Base-by-base conservation (phyloP, 2,113 vertebrate genomes). In the Gallinago paraguaiae region DNA sequence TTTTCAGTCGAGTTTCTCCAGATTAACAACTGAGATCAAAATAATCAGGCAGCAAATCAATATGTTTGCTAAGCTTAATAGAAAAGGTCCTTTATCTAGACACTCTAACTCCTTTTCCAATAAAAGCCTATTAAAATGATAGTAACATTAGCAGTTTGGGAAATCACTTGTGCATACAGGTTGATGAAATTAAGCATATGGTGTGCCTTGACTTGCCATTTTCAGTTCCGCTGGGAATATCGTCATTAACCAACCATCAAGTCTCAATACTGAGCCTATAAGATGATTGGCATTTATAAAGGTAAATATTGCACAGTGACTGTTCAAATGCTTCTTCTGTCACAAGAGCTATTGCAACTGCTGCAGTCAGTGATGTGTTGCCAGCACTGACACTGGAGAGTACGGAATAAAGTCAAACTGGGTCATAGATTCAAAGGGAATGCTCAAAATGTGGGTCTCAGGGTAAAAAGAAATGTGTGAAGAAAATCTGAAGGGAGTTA, bases 281-380 rank as follows among this genome's bases (percentile, higher is more conserved):
- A 93, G 94, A 92, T 96, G 94, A 96, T 50, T 93, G 94, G 51
- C 92, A 94, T 91, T 97, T 96, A 65, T 78, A 92, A 95, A 93
- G 86, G 92, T 91, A 96, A 96, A 97, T 94, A 93, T 91, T 97
- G 63, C 77, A 85, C 56, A 76, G 61, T 51, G 78, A 67, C 57
- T 84, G 33, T 84, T 95, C 51, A 70, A 92, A 95, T 87, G 39
- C 59, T 70, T 27, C 78, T 88, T 86, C 83, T 93, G n/a, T 88
- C 93, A 70, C 67, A 77, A 82, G 46, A 95, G 51, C 80, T 84
- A 24, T 71, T 86, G 65, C 46, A 72, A 28, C 76, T 70, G 81
- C 88, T 88, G 30, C 86, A 79, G 67, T 56, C 56, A 78, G 57
- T 37, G 81, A 75, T 54, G 4, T 54, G 39, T 61, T 83, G 69